phyloP scores from a whole-genome alignment of 2,888 invertebrate species.

The Sturmia bella region DNA sequence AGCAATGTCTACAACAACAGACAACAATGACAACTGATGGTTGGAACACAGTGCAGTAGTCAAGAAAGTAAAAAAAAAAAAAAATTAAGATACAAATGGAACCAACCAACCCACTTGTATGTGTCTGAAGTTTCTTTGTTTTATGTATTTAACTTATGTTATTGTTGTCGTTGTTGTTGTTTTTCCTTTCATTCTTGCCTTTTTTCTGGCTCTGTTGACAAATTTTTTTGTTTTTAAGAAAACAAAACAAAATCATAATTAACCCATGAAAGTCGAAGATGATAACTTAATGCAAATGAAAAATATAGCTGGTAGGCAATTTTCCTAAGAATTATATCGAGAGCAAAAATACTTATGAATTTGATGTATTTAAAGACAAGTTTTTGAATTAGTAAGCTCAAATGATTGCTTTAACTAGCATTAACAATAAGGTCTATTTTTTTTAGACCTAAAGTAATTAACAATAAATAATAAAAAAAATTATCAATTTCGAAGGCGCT shows the following conservation, averaged over 20 bases:
- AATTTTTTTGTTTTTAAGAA: neutral
- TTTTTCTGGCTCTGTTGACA: too few species aligned
- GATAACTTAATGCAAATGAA: neutral
- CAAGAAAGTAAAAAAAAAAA: neutral
- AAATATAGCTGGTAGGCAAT: too few species aligned
- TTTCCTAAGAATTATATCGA: too few species aligned
- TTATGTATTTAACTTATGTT: neutral
- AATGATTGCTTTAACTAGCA: too few species aligned
- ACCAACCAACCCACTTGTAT: conserved; percentile 53
- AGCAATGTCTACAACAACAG: conserved; percentile 8
- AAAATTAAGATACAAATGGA: conserved; percentile 21
- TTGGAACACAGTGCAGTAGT: conserved; percentile 2
- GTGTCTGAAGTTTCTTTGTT: conserved; percentile 53
- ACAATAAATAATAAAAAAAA: too few species aligned
- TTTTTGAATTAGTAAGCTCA: too few species aligned
- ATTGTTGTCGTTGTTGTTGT: neutral
- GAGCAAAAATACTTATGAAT: too few species aligned
- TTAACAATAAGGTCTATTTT: too few species aligned
- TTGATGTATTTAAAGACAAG: too few species aligned
- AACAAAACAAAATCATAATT: conserved; percentile 14
- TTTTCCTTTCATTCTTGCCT: conserved; percentile 10
- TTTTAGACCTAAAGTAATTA: too few species aligned
- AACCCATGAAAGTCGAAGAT: neutral
- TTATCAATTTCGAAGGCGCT: too few species aligned
- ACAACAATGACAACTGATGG: conserved; percentile 24